Conservation (phyloP, 2,797 vertebrate genomes). For the Cossypha polioptera region DNA sequence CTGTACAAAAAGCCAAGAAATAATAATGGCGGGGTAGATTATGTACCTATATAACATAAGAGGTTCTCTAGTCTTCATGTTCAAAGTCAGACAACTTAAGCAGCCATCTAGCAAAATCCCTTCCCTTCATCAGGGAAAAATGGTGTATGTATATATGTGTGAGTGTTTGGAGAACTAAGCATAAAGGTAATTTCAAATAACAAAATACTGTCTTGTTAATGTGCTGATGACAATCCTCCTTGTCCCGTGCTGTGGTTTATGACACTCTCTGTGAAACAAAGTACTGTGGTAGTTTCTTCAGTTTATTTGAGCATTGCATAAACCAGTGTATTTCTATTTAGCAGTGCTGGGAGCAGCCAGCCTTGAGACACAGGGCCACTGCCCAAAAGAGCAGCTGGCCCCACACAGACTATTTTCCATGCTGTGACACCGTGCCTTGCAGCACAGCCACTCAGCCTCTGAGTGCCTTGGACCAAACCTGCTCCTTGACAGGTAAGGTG, state of each 20-base stretch:
- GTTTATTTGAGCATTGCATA: accelerated
- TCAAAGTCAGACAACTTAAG: neutral
- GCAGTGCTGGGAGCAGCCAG: neutral
- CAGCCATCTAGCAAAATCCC: neutral
- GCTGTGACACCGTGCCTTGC: neutral
- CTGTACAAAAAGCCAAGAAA: neutral
- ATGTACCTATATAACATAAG: neutral
- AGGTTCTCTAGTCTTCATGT: neutral
- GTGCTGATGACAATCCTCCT: neutral
- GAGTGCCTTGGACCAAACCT: neutral
- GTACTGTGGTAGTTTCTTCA: neutral
- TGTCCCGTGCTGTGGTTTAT: neutral
- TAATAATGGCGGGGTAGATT: neutral
- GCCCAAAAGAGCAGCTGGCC: too few species aligned
- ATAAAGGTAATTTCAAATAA: neutral
- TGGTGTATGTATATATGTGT: neutral
- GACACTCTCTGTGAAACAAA: neutral
- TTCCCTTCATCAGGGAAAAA: neutral
- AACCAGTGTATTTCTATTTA: neutral
- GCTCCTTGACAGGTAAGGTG: neutral
- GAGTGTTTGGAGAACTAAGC: neutral
- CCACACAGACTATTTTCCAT: neutral
- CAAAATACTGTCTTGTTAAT: neutral
- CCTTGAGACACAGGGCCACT: neutral
- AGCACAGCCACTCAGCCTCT: accelerated